Conservation (phyloP, 2,797 vertebrate species). For the Orestias chungarensis region DNA sequence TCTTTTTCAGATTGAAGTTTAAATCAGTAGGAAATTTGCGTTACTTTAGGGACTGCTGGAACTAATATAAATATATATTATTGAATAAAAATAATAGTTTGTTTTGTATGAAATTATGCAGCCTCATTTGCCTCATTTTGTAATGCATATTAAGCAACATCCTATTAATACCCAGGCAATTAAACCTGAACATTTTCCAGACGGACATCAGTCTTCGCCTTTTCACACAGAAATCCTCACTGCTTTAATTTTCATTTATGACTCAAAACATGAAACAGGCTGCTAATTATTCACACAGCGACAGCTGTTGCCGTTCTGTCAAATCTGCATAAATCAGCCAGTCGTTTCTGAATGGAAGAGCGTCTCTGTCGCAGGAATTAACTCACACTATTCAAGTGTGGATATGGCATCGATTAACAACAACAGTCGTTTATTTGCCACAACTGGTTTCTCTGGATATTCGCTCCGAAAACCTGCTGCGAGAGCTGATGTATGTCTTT, state of each 20-base stretch:
- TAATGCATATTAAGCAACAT: conserved; percentile 19
- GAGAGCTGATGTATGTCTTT: neutral
- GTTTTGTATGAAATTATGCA: neutral
- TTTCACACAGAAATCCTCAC: conserved; percentile 12
- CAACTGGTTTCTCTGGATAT: conserved; percentile 1
- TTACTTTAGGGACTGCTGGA: neutral
- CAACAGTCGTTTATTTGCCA: conserved; percentile 5
- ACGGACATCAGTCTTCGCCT: conserved; percentile 11
- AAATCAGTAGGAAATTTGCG: neutral
- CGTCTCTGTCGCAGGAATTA: conserved; percentile 10
- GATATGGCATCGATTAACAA: conserved; percentile 9
- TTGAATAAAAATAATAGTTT: neutral
- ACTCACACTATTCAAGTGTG: conserved; percentile 5
- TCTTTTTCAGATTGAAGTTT: too few species aligned
- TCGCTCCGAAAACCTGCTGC: neutral
- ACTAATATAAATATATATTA: neutral
- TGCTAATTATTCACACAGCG: conserved; percentile 29
- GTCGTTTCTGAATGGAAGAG: conserved; percentile 24
- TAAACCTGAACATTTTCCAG: conserved; percentile 17
- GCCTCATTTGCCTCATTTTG: neutral
- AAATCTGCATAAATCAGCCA: conserved; percentile 35
- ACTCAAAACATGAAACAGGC: conserved; percentile 40
- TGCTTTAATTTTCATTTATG: conserved; percentile 26
- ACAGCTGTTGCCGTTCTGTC: conserved; percentile 32
- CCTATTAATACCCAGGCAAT: conserved; percentile 14